Evolutionary conservation across 1,140 invertebrate genomes (phyloP), one percentile per base, ranked within the genome.

Genomic region (Bicyclus anynana): DNA sequence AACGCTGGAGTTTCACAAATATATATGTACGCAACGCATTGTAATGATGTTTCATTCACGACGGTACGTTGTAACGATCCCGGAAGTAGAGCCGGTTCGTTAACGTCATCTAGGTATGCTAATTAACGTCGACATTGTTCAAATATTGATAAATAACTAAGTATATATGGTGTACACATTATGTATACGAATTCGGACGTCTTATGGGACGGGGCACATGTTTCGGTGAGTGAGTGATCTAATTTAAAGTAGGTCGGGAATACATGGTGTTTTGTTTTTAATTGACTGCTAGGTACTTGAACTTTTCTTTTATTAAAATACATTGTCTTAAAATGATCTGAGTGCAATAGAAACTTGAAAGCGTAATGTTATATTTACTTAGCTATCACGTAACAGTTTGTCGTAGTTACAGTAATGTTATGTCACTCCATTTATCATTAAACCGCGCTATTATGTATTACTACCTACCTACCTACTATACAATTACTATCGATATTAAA

Each of bases 1-100:
- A 53, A 27, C 66, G n/a, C 16, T 53, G 61, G 46, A 70, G 63
- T 69, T 65, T 68, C 58, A 62, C 60, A 57, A 62, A 66, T 23
- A 48, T 23, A 48, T 47, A 58, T 62, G 66, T 65, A 62, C 65
- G 64, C 62, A 55, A 74, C 66, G 67, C 64, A 69, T 69, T 71
- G 69, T 77, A 75, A 80, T 71, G 70, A 78, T 80, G 67, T 74
- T n/a, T 80, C 79, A 80, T 79, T 85, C 80, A 83, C 69, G 67
- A 74, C 67, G 62, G 57, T 61, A 63, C 70, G 68, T 77, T 72
- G 68, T 79, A 58, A 79, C 70, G 77, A 82, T 78, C 84, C 81
- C 84, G 84, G 84, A 87, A 87, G 80, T 82, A 69, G 67, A 77
- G 84, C 79, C 77, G 75, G 81, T 86, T 80, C 66, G 76, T 80